Evolutionary conservation across 1,140 invertebrate species (phyloP), one percentile per base, ranked within the genome.

Genomic region (Philotrypesis tridentata): DNA sequence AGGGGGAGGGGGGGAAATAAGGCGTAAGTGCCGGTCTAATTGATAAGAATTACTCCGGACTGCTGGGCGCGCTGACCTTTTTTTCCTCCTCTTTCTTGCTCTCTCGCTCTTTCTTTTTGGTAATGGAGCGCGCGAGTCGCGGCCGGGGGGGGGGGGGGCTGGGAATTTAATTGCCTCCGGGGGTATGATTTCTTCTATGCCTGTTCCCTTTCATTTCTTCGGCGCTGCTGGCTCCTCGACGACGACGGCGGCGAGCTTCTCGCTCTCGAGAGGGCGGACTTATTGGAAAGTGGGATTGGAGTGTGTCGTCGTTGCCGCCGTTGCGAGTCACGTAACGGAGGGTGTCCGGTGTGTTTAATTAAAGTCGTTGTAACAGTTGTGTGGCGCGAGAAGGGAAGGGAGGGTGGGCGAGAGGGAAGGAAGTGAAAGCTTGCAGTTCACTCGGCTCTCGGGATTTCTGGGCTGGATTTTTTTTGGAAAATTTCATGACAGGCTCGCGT

Each of bases 1-100:
- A 48, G 48, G 25, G 48, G 21, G 40, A 73, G 9, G n/a, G 21
- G 14, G 37, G 5, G 43, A 40, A 72, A 72, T 72, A 43, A 25
- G 71, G 37, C 71, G 37, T 40, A 72, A 37, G 37, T 72, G 43
- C 14, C 43, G 43, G 48, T 37, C 60, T 76, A 76, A 76, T 76
- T 76, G 73, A 63, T 76, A 76, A 76, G 63, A 76, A 76, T 76
- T 33, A 37, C 60, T 21, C 31, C 63, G 11, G 23, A 40, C 71
- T 33, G 48, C 68, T n/a, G 12, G 11, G 2, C 14, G n/a, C n/a
- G n/a, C n/a, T n/a, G n/a, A n/a, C n/a, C n/a, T n/a, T n/a, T n/a
- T n/a, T n/a, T n/a, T n/a, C n/a, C n/a, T n/a, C n/a, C n/a, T n/a
- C n/a, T n/a, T n/a, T n/a, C n/a, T n/a, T n/a, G n/a, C n/a, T n/a